Conservation (phyloP, 2,888 invertebrate genomes). For the Caenorhabditis sp. region DNA sequence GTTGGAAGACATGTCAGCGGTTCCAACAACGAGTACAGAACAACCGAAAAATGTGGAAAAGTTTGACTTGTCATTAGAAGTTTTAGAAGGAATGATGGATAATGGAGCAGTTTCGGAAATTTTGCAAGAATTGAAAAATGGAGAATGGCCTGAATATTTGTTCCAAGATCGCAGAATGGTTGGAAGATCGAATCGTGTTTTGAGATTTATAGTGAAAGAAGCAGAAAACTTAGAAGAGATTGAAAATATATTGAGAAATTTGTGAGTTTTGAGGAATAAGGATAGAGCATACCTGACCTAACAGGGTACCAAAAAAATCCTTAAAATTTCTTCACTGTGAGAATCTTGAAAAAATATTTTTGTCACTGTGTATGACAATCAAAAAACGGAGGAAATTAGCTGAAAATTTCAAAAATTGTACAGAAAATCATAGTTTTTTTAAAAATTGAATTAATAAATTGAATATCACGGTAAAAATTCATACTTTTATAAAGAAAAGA, state of each 20-base stretch:
- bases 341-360: no score
- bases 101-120: not conserved
- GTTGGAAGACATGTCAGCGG: not conserved
- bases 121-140: constrained; percentile 8
- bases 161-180: constrained; percentile 12
- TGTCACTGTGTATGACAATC: no score
- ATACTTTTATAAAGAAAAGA: no score
- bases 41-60: not conserved
- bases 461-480: no score
- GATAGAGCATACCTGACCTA: not conserved
- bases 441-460: no score
- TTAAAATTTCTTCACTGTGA: no score
- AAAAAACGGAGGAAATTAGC: no score
- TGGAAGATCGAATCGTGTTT: constrained; percentile 5
- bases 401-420: no score
- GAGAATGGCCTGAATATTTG: constrained; percentile 29
- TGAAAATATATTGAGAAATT: constrained; percentile 6
- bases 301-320: no score
- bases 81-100: constrained; percentile 15
- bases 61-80: constrained; percentile 19
- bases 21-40: not conserved
- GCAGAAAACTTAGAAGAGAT: constrained; percentile 5
- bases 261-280: constrained; percentile 16
- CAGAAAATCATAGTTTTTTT: no score
- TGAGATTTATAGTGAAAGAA: constrained; percentile 19